These are phyloP conservation scores for Chromobotia macracanthus DNA, from an alignment of 2,797 vertebrate genomes.

Conservation along the genomic window DNA sequence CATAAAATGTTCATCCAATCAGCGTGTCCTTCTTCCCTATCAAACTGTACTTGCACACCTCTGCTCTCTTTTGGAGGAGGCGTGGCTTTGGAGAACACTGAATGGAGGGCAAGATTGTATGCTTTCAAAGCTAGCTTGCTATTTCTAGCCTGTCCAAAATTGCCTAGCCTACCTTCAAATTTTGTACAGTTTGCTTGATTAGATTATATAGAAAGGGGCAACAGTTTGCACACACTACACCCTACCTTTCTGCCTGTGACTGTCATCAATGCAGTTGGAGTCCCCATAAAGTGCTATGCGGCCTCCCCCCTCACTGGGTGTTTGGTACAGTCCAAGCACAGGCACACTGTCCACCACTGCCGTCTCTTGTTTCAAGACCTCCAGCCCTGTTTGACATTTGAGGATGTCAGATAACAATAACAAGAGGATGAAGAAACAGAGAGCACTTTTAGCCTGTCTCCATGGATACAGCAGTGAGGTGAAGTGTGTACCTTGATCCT, in stretches of 20 bases:
- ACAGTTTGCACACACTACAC: neutral
- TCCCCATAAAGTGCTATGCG: slow-evolving; percentile 94
- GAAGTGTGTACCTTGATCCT: slow-evolving; percentile 90
- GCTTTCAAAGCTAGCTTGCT: no score
- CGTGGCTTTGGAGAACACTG: no score
- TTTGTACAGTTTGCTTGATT: no score
- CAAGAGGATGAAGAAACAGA: slow-evolving; percentile 12
- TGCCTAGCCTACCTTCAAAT: no score
- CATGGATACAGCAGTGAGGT: slow-evolving; percentile 49
- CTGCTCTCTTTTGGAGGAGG: no score
- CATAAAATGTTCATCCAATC: no score
- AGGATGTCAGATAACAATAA: slow-evolving; percentile 9
- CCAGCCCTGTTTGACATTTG: slow-evolving; percentile 81
- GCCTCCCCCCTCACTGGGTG: slow-evolving; percentile 88
- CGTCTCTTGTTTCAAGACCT: slow-evolving; percentile 96
- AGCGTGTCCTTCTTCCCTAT: no score
- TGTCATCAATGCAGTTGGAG: slow-evolving; percentile 97
- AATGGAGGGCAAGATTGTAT: no score
- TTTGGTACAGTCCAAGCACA: slow-evolving; percentile 93
- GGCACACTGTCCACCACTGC: slow-evolving; percentile 90
- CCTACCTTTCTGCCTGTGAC: slow-evolving; percentile 96
- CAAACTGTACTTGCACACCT: no score
- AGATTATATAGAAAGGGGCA: no score
- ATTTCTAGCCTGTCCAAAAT: no score
- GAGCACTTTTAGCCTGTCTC: slow-evolving; percentile 29